Evolutionary conservation across 2,113 vertebrate genomes (phyloP).

Genomic region (Mesocricetus auratus): DNA sequence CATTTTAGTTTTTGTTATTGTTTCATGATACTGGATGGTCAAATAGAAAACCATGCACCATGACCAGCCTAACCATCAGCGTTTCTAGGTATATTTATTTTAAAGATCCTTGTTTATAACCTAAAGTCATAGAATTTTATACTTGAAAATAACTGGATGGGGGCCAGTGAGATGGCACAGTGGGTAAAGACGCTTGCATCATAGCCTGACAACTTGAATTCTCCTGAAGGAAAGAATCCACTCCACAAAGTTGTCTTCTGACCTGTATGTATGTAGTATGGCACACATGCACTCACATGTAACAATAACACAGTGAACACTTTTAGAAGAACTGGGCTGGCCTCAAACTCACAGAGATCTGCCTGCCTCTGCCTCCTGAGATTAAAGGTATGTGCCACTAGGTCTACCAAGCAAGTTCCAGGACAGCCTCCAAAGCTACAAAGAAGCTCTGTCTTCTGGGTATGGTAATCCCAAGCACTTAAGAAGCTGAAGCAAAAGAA

Average conservation of each 20-base stretch:
- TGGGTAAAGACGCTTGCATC: background rate
- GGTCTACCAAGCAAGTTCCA: no score
- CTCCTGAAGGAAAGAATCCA: background rate
- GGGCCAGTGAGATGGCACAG: background rate
- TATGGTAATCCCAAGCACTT: background rate
- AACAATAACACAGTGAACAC: background rate
- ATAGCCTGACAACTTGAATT: background rate
- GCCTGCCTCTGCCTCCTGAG: no score
- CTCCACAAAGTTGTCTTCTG: background rate
- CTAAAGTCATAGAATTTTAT: slow-evolving; percentile 43
- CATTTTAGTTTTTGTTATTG: slow-evolving; percentile 33
- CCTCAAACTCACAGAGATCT: no score
- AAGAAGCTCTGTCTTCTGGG: no score
- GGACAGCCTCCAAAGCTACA: no score
- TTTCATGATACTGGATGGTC: slow-evolving; percentile 11
- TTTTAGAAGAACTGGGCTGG: background rate
- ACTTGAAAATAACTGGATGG: background rate
- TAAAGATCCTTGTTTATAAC: background rate
- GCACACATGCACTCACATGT: no score
- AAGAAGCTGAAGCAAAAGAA: background rate
- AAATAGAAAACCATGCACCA: slow-evolving; percentile 12
- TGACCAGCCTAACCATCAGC: background rate
- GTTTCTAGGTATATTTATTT: slow-evolving; percentile 57
- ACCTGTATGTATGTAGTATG: background rate
- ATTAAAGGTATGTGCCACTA: no score